phyloP scores from a whole-genome alignment of 1,140 invertebrate species.

The Sycophila sp. region DNA sequence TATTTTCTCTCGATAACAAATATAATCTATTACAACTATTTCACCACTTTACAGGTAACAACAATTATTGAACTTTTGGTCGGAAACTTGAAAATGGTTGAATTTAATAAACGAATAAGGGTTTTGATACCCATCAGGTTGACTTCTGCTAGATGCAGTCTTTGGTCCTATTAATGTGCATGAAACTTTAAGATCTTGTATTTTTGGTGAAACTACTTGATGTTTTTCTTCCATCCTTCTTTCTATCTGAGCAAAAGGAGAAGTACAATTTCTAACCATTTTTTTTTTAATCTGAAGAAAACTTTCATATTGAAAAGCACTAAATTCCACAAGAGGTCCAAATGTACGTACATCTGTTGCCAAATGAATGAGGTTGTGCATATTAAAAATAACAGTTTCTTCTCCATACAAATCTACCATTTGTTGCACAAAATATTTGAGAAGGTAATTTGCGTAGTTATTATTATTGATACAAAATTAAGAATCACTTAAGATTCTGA shows the following conservation, averaged over 20 bases:
- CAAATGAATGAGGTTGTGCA: conserved; percentile 45
- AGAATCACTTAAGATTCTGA: conserved; percentile 2
- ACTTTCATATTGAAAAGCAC: conserved; percentile 43
- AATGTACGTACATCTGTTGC: conserved; percentile 26
- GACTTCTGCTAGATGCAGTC: too few relatives aligned
- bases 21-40: not conserved
- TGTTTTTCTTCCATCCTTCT: conserved; percentile 13
- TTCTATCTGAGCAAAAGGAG: conserved; percentile 34
- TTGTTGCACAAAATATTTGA: conserved; percentile 36
- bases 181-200: too few relatives aligned
- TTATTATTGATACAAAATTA: not conserved
- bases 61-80: not conserved
- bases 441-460: conserved; percentile 34
- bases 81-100: not conserved
- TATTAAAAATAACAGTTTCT: conserved; percentile 45
- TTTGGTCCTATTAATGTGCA: too few relatives aligned
- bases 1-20: not conserved
- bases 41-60: not conserved
- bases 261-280: conserved; percentile 26
- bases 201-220: not conserved
- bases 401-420: conserved; percentile 37
- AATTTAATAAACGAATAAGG: not conserved
- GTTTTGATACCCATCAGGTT: not conserved
- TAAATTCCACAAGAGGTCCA: conserved; percentile 36
- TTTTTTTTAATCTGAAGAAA: conserved; percentile 33